Percentiles rank a stretch among this genome's conserved stretches.
Conservation (phyloP, 2,888 invertebrate genomes). For the Dyspetes luteomarginatus region DNA sequence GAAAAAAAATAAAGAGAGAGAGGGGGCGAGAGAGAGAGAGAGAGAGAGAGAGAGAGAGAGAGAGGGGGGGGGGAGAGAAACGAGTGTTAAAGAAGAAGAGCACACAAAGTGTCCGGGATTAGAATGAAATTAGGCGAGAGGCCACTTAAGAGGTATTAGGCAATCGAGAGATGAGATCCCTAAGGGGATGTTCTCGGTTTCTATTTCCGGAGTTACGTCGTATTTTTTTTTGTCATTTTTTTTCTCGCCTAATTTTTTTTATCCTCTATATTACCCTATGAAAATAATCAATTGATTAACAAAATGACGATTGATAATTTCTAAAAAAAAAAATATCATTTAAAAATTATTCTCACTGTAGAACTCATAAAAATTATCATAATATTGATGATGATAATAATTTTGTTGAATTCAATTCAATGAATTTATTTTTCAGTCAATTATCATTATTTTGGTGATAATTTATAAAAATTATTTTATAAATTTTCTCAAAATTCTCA, state of each 20-base stretch:
- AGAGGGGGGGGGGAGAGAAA: background rate
- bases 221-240: conserved; percentile 1
- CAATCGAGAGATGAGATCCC: conserved; percentile 46
- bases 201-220: conserved; percentile 56
- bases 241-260: background rate
- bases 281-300: background rate
- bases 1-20: background rate
- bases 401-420: too few relatives aligned
- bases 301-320: background rate
- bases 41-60: background rate
- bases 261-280: background rate
- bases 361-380: too few relatives aligned
- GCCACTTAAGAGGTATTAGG: conserved; percentile 67
- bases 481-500: too few relatives aligned
- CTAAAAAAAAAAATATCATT: too few relatives aligned
- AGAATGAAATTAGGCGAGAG: conserved; percentile 73
- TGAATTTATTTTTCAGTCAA: too few relatives aligned
- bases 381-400: too few relatives aligned
- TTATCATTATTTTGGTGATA: too few relatives aligned
- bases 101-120: conserved; percentile 68
- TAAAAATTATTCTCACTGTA: too few relatives aligned
- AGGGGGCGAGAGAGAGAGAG: background rate
- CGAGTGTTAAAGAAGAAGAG: conserved; percentile 32
- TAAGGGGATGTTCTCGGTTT: conserved; percentile 27
- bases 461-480: too few relatives aligned